These are phyloP conservation scores for Malurus cyaneus DNA, from an alignment of 2,113 vertebrate genomes.

Conservation along the genomic window DNA sequence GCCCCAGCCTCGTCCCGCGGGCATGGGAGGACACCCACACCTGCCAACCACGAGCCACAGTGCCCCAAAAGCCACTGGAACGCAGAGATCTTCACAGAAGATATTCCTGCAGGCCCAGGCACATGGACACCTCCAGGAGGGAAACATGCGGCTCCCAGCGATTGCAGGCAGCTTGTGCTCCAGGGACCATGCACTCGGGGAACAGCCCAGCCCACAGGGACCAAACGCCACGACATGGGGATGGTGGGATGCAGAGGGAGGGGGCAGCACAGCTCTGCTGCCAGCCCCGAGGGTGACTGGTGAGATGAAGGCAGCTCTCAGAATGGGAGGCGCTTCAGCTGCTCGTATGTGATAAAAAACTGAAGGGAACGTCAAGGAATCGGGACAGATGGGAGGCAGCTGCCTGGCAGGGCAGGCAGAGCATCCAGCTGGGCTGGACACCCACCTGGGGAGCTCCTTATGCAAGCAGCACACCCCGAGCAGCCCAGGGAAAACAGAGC, in stretches of 20 bases:
- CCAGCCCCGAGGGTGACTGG: neutral
- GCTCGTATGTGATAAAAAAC: constrained; percentile 98
- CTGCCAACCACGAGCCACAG: neutral
- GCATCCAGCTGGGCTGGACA: neutral
- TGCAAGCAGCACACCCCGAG: neutral
- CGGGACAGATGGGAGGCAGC: no score
- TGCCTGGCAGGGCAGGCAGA: neutral
- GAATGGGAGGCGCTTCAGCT: constrained; percentile 92
- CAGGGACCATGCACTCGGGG: constrained; percentile 5
- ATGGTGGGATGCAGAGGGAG: neutral
- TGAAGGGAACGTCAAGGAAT: constrained; percentile 78
- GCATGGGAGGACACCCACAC: neutral
- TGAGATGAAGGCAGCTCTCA: constrained; percentile 60
- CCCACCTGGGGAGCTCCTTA: neutral
- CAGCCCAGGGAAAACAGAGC: no score
- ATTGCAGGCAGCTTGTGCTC: neutral
- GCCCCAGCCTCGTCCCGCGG: neutral
- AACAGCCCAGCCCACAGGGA: neutral
- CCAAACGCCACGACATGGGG: constrained; percentile 37
- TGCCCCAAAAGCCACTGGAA: constrained; percentile 41
- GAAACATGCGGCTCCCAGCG: neutral
- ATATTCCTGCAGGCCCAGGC: constrained; percentile 62
- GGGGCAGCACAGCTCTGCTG: constrained; percentile 8
- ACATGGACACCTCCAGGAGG: neutral
- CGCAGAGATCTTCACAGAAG: constrained; percentile 77